phyloP scores from a whole-genome alignment of 1,140 invertebrate species.

The Lepidurus packardi region DNA sequence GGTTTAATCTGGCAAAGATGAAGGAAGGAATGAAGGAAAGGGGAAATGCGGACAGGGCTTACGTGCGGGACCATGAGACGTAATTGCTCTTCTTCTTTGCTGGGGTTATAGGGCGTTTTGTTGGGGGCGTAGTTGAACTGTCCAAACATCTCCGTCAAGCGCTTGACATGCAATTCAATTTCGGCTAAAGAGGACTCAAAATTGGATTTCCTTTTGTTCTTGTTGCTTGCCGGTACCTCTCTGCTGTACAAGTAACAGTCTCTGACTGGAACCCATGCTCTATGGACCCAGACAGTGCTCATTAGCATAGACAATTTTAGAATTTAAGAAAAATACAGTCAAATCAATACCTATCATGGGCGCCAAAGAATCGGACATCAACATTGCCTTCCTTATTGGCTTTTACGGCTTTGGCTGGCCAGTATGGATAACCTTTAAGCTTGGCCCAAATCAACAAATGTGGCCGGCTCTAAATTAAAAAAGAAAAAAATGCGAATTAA shows the following conservation, averaged over 20 bases:
- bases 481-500: constrained; percentile 35
- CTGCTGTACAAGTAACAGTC: constrained; percentile 71
- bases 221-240: constrained; percentile 53
- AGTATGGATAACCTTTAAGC: constrained; percentile 88
- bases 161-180: constrained; percentile 65
- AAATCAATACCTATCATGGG: constrained; percentile 59
- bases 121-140: constrained; percentile 68
- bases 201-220: constrained; percentile 57
- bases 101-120: constrained; percentile 63
- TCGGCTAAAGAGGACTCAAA: constrained; percentile 63
- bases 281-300: not conserved
- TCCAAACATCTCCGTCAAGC: constrained; percentile 66
- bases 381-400: constrained; percentile 61
- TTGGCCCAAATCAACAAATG: constrained; percentile 88
- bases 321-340: not conserved
- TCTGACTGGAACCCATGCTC: constrained; percentile 75
- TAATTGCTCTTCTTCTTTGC: constrained; percentile 58
- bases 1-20: not conserved
- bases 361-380: constrained; percentile 89
- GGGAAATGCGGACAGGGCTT: not conserved
- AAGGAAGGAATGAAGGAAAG: not conserved
- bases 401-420: constrained; percentile 87
- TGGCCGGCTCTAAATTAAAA: constrained; percentile 51
- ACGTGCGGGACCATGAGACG: constrained; percentile 37
- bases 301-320: not conserved